Evolutionary conservation across 1,140 invertebrate genomes (phyloP), one percentile per base, ranked within the genome.

Genomic region (Laupala kohalensis): DNA sequence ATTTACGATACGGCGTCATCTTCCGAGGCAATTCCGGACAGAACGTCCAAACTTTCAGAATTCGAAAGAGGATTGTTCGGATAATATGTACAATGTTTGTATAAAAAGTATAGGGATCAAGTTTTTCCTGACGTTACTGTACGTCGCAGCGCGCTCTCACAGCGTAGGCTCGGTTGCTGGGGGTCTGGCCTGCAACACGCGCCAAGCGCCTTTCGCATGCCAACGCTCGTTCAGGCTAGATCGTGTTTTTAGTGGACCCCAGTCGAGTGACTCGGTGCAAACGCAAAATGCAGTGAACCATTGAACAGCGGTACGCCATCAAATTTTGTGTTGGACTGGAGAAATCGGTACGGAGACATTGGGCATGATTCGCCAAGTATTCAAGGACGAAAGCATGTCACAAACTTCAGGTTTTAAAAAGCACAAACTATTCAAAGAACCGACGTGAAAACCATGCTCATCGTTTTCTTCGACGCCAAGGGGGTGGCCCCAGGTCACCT

Each of bases 401-500:
- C 4, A 66, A 66, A 2, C 65, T 25, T 9, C 65, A 66, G 65
- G 9, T 66, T 66, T 66, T 66, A 2, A 66, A n/a, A 3, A n/a
- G 65, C 65, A 66, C 65, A 66, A 27, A 4, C 65, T 66, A 9
- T 66, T 66, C 24, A 66, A 66, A 66, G 4, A 53, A 68, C 70
- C 37, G 23, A 53, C 15, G 62, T 71, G 30, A 71, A 71, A 71
- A 29, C 37, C 30, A 65, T 71, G 70, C 70, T 71, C 70, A 71
- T 71, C 37, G 70, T 65, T 64, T 71, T 71, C 70, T 71, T 65
- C 53, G 53, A 65, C 63, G 62, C 53, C 37, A 71, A 71, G 71
- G 19, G 3, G 23, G 53, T 25, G 23, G 62, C 53, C 37, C 67
- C 67, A 64, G 19, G 3, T 23, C 24, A 25, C 13, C 24, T 70